Evolutionary conservation across 30 jellyfish, hydroid and myxozoan species (phyloP).

Genomic region (Haliclystus octoradiatus): DNA sequence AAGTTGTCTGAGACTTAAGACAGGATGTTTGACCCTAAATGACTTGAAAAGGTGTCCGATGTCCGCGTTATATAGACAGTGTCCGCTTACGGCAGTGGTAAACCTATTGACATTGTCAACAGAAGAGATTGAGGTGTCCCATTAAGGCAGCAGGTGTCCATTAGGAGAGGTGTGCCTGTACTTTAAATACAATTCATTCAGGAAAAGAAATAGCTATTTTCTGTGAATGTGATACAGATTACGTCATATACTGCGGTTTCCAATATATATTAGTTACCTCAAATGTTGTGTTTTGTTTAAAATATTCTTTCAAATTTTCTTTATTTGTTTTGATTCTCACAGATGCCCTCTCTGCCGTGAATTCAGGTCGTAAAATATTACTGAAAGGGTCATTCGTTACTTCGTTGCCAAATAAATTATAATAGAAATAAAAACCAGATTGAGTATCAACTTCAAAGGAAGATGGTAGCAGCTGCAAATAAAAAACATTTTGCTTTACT

Average conservation of each 20-base stretch:
- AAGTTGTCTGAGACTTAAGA: neutral
- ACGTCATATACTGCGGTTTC: too few relatives aligned
- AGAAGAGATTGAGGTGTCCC: too few relatives aligned
- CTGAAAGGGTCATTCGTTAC: constrained; percentile 84
- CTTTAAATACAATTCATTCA: too few relatives aligned
- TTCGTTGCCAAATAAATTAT: constrained; percentile 71
- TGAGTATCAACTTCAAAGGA: constrained; percentile 33
- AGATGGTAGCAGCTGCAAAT: constrained; percentile 62
- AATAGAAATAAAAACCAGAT: constrained; percentile 76
- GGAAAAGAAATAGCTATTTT: too few relatives aligned
- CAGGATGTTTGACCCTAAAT: neutral
- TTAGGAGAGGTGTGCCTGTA: too few relatives aligned
- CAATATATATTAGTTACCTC: too few relatives aligned
- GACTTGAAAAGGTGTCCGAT: neutral
- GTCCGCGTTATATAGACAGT: too few relatives aligned
- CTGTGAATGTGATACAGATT: too few relatives aligned
- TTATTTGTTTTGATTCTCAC: constrained; percentile 60
- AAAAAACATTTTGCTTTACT: too few relatives aligned
- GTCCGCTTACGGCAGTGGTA: too few relatives aligned
- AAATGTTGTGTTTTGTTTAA: constrained; percentile 35
- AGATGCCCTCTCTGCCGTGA: constrained; percentile 90
- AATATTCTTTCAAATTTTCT: constrained; percentile 19
- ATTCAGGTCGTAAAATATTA: constrained; percentile 61
- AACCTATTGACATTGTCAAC: too few relatives aligned
- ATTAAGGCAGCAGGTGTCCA: neutral